Evolutionary conservation across 2,113 vertebrate species (phyloP), one percentile per base, ranked within the genome.

Genomic region (Microtus pennsylvanicus): DNA sequence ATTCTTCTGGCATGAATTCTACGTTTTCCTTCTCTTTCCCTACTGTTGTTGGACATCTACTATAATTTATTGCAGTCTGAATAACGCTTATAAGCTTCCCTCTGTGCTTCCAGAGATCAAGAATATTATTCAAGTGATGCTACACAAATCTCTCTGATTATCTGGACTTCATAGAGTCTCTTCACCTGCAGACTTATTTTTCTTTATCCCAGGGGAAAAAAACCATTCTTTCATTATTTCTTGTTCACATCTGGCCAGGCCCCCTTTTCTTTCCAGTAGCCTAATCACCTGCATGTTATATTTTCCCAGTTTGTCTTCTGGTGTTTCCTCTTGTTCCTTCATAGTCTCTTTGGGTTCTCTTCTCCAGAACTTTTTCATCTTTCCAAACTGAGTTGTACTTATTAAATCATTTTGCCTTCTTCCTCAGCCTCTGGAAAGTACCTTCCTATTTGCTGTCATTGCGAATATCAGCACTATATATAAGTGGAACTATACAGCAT

Each of bases 261-360:
- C 4, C 72, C 67, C 30, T 47, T 52, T 38, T 10, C 67, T 61
- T 81, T 89, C 21, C 58, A 50, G 70, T 63, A 67, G 4, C 33
- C 80, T 26, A 28, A 33, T 70, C 70, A 77, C 10, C 89, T 87
- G 45, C 22, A 55, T 61, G 33, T 50, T 30, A 55, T 17, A 42
- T 81, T 87, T 87, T 47, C 28, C 35, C 17, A 14, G 11, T 86
- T 50, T 82, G 19, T 88, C n/a, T 80, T 77, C 12, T 0, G 22
- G 52, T 35, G n/a, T 89, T 83, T 80, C 55, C 38, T 42, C 30
- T 90, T 52, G 38, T 5, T 77, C 52, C 52, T 83, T 65, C 26
- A 83, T 87, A 61, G 88, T 97, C 69, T 80, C 8, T 87, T 87
- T 88, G 50, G 76, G 47, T 45, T 75, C 58, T 78, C 78, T 94